Conservation (phyloP, 2,888 invertebrate species). For the Drosophila mimetica region DNA sequence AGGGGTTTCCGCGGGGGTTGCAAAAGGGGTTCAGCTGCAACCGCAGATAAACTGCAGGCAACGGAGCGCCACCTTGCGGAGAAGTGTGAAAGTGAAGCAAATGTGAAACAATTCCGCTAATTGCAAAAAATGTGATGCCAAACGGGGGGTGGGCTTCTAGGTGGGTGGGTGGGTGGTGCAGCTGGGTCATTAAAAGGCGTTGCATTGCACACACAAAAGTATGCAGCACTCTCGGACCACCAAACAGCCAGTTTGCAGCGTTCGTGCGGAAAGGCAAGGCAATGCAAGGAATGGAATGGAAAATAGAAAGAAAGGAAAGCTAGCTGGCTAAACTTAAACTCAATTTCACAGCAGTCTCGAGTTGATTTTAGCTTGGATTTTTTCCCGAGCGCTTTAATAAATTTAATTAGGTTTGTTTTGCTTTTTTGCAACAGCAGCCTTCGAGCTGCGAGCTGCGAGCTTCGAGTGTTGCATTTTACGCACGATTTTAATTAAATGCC, state of each 20-base stretch:
- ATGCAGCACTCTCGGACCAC: slow-evolving; percentile 32
- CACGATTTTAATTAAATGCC: slow-evolving; percentile 73
- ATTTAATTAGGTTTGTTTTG: slow-evolving; percentile 64
- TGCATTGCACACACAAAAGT: slow-evolving; percentile 29
- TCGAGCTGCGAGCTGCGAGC: too few relatives aligned
- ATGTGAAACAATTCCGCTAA: slow-evolving; percentile 78
- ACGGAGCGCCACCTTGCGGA: slow-evolving; percentile 4
- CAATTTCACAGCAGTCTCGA: slow-evolving; percentile 55
- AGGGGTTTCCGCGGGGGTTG: background rate
- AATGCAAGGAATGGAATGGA: too few relatives aligned
- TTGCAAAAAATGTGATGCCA: slow-evolving; percentile 66
- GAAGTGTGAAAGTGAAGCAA: slow-evolving; percentile 54
- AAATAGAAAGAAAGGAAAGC: background rate
- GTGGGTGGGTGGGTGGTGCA: background rate
- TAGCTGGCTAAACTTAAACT: slow-evolving; percentile 59
- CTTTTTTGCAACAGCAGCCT: too few relatives aligned
- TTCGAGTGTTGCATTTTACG: slow-evolving; percentile 69
- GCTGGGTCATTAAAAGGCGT: slow-evolving; percentile 41
- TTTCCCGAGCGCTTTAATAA: slow-evolving; percentile 71
- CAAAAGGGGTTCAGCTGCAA: too few relatives aligned
- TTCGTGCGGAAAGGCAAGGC: too few relatives aligned
- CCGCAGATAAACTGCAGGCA: slow-evolving; percentile 56
- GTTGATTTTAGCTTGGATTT: slow-evolving; percentile 60
- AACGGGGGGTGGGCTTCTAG: too few relatives aligned
- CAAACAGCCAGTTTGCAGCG: slow-evolving; percentile 10